Evolutionary conservation across 2,888 invertebrate species (phyloP), one percentile per base, ranked within the genome.

Genomic region (Volucella inanis): DNA sequence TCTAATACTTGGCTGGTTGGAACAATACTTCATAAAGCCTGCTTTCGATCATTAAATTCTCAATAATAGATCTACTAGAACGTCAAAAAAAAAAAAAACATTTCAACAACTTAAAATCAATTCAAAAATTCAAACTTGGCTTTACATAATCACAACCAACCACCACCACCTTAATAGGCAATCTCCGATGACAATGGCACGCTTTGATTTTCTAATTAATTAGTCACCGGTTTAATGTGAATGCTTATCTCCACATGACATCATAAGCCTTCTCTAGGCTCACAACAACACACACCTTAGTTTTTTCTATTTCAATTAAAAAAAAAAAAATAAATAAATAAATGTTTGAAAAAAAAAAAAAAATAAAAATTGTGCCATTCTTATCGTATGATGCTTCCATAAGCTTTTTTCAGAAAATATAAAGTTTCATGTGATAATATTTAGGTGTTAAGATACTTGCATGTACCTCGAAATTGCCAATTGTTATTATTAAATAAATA

Each of bases 151-250:
- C 47, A 15, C 18, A 50, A 39, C 41, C n/a, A 31, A 55, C 43
- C 41, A 15, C 15, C 64, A 64, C 45, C 76, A 67, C 49, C 55
- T 54, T 54, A 61, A 39, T 45, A 41, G 52, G 52, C 70, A 70
- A 64, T 83, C 74, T 52, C 47, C 52, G 61, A 76, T 80, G 70
- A 84, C 84, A 84, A 71, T 84, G 84, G 80, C 84, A 80, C 71
- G 80, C 84, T 67, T 84, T 76, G 65, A 76, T 76, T 76, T 72
- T 71, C 65, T 67, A 75, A 80, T 83, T 83, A 83, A 78, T 84
- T 75, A 84, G 70, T 76, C 75, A 70, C 41, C 43, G 78, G 64
- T 12, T 49, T 59, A 57, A 55, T 49, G 61, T 67, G 15, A 62
- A 55, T 50, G 10, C 18, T 18, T 74, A 71, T 76, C 74, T 75